Evolutionary conservation across 2,797 vertebrate genomes (phyloP).

Genomic region (Rhinogobio ventralis): DNA sequence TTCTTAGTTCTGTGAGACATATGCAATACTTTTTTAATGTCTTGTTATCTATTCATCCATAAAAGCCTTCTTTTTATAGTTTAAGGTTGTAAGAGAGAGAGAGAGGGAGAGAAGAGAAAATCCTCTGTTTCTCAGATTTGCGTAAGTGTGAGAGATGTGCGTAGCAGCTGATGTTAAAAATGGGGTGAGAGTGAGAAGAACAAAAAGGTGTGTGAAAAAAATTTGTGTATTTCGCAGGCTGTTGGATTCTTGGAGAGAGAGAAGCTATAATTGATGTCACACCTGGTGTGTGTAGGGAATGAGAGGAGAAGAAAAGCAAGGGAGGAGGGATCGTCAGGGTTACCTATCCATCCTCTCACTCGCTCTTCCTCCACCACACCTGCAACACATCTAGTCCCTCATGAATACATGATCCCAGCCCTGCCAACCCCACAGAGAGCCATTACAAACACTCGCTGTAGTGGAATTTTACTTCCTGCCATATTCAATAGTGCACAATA

Average conservation of each 20-base stretch:
- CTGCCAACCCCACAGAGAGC: slow-evolving; percentile 16
- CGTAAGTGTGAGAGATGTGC: slow-evolving; percentile 12
- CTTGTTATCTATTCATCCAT: not conserved
- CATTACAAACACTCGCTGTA: slow-evolving; percentile 17
- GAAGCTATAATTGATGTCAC: slow-evolving; percentile 55
- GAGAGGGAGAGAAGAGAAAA: slow-evolving; percentile 18
- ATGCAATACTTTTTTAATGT: not conserved
- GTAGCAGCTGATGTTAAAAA: slow-evolving; percentile 53
- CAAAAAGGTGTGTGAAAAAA: slow-evolving; percentile 22
- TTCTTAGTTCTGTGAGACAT: not conserved
- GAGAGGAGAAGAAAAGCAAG: slow-evolving; percentile 16
- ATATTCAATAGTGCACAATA: slow-evolving; percentile 52
- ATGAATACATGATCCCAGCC: slow-evolving; percentile 21
- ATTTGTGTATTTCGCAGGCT: slow-evolving; percentile 30
- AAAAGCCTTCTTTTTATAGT: not conserved
- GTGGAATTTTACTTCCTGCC: slow-evolving; percentile 44
- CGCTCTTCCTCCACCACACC: slow-evolving; percentile 52
- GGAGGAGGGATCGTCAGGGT: slow-evolving; percentile 55
- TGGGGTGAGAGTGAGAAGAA: slow-evolving; percentile 47
- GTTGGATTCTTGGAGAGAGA: slow-evolving; percentile 38
- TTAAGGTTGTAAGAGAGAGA: not conserved
- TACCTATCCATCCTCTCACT: slow-evolving; percentile 56
- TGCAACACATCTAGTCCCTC: slow-evolving; percentile 41
- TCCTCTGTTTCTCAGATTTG: slow-evolving; percentile 12
- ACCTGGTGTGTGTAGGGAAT: slow-evolving; percentile 43